phyloP scores from a whole-genome alignment of 2,113 vertebrate genomes.

The Pandion haliaetus region DNA sequence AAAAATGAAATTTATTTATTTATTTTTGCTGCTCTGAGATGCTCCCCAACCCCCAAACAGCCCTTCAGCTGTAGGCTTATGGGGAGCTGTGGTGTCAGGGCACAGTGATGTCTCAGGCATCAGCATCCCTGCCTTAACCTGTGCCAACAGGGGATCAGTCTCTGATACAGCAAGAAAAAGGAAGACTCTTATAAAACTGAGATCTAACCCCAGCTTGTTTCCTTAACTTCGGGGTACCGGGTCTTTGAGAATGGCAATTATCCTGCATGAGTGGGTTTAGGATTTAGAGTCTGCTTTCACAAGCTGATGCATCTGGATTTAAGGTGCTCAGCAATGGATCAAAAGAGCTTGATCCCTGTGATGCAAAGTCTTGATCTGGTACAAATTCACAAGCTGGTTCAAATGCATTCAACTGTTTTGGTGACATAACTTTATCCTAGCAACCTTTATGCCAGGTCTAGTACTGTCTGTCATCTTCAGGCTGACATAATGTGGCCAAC shows the following conservation, averaged over 20 bases:
- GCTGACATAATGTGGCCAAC: neutral
- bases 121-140: neutral
- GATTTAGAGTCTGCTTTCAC: neutral
- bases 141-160: neutral
- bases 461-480: neutral
- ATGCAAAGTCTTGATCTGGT: neutral
- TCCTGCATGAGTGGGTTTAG: neutral
- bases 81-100: neutral
- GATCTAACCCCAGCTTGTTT: neutral
- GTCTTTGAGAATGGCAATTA: neutral
- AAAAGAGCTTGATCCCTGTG: neutral
- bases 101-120: neutral
- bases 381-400: neutral
- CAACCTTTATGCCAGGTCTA: neutral
- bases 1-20: neutral
- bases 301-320: neutral
- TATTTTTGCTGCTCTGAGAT: neutral
- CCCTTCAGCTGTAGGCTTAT: rapidly evolving
- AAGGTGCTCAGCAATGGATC: neutral
- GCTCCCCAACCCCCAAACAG: neutral
- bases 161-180: neutral
- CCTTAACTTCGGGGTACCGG: neutral
- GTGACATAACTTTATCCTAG: neutral
- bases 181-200: neutral
- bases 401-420: neutral